Evolutionary conservation across 1,140 invertebrate genomes (phyloP), one percentile per base, ranked within the genome.

Genomic region (Orchesella cincta): DNA sequence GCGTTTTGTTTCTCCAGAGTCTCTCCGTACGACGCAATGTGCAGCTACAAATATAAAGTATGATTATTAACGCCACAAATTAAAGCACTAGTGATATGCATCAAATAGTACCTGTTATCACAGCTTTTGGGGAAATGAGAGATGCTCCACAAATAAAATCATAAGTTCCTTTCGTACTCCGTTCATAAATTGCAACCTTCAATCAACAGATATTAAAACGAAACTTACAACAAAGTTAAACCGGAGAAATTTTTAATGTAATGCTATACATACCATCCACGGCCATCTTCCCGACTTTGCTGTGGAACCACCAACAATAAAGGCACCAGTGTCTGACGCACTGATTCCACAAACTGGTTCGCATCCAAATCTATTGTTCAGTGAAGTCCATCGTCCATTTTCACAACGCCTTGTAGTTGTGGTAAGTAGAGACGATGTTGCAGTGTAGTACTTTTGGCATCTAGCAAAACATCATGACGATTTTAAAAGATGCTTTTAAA

Each of bases 71-170:
- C 54, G 26, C 26, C 54, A 46, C 26, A n/a, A 26, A 8, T 57
- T n/a, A 23, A 8, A 57, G 3, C 5, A 23, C 54, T 57, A n/a
- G 54, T 57, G 54, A n/a, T n/a, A n/a, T 23, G 39, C 39, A 46
- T 46, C 20, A 12, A 46, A 8, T 62, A 5, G 2, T 67, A 67
- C 62, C 62, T 31, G 62, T 67, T 12, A 67, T 31, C 2, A 67
- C n/a, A 31, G 62, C 62, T n/a, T 67, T 67, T 8, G 26, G n/a
- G 14, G 62, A 67, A n/a, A 67, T 67, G 12, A 67, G 62, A 5
- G 62, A 67, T 12, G 26, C 62, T n/a, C 62, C 62, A n/a, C 62
- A 67, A 18, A 67, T 67, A n/a, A 67, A 67, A 12, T 67, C 62
- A 26, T 3, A 31, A 5, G 2, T 67, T 31, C n/a, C 33, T 67